These are phyloP conservation scores for Desmodus rotundus DNA, from an alignment of 2,113 vertebrate species.

Conservation along the genomic window DNA sequence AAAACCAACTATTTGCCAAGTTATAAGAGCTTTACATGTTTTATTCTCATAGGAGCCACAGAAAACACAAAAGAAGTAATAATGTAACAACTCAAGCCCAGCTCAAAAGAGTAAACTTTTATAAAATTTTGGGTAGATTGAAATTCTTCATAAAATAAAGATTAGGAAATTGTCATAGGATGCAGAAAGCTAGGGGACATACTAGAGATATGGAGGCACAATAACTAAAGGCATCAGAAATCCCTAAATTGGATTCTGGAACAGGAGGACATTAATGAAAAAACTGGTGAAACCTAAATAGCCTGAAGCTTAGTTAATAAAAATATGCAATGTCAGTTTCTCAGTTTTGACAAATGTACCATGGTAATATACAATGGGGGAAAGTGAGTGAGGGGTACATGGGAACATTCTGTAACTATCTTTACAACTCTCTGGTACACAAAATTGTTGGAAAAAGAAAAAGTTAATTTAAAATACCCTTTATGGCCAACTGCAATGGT, in stretches of 20 bases:
- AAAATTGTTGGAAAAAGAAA: conserved; percentile 10
- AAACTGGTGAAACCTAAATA: background rate
- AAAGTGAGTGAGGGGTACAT: background rate
- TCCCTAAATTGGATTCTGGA: background rate
- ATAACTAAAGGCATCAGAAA: background rate
- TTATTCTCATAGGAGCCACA: background rate
- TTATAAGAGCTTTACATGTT: background rate
- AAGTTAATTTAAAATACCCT: background rate
- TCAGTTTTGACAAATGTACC: background rate
- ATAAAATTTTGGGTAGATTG: background rate
- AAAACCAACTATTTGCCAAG: background rate
- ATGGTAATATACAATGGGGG: too few species aligned
- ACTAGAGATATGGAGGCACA: background rate
- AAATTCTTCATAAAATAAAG: background rate
- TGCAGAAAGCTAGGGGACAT: background rate
- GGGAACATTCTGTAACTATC: background rate
- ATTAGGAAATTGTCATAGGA: background rate
- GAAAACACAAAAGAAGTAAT: background rate
- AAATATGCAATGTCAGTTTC: background rate
- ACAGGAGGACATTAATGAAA: background rate
- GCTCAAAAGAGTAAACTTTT: background rate
- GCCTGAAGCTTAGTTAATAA: background rate
- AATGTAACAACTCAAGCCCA: background rate
- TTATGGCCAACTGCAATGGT: background rate
- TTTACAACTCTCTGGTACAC: background rate